Evolutionary conservation across 1,140 invertebrate species (phyloP).

Genomic region (Nixonia krombeini): DNA sequence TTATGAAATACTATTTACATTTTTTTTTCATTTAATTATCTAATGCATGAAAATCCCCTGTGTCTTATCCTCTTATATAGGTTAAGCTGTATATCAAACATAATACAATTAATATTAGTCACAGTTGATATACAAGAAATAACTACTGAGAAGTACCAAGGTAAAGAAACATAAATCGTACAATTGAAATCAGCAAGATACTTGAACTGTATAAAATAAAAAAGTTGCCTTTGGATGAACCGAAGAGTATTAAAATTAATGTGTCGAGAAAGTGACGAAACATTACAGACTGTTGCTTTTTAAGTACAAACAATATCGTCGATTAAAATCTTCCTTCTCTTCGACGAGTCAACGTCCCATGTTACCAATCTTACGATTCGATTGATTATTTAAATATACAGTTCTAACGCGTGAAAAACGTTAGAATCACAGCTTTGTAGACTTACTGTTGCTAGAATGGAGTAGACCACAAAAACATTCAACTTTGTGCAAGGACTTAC

Average conservation of each 20-base stretch:
- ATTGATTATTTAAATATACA: not conserved
- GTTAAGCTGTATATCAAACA: too few species aligned
- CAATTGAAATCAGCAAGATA: not conserved
- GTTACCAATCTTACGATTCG: not conserved
- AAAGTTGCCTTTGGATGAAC: too few species aligned
- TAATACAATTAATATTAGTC: too few species aligned
- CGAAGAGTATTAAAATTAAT: not conserved
- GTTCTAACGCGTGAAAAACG: not conserved
- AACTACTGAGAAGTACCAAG: not conserved
- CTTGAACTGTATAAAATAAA: not conserved
- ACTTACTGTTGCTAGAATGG: too few species aligned
- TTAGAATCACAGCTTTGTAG: not conserved
- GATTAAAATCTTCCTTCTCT: not conserved
- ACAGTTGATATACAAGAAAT: too few species aligned
- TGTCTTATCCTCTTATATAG: too few species aligned
- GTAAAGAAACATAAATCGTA: not conserved
- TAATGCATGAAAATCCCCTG: too few species aligned
- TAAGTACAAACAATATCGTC: not conserved
- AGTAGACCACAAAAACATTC: not conserved
- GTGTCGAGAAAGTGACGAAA: not conserved
- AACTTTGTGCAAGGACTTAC: not conserved
- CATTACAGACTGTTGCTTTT: too few species aligned
- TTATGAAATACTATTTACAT: too few species aligned
- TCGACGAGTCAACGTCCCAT: not conserved
- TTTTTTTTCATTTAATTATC: too few species aligned